Evolutionary conservation across 2,888 invertebrate species (phyloP), one percentile per base, ranked within the genome.

Genomic region (Agelastica alni): DNA sequence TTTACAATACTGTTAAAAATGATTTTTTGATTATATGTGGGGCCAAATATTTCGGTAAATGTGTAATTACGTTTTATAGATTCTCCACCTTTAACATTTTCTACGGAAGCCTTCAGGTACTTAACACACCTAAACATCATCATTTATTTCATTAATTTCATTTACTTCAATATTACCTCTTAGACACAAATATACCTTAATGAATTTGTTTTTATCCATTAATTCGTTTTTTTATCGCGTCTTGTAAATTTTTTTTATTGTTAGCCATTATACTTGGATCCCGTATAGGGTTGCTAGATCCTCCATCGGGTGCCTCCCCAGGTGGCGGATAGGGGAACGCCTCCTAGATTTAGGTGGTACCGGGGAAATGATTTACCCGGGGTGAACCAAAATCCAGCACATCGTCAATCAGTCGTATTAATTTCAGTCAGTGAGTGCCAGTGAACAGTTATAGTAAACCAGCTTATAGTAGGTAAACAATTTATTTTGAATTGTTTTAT

Each of bases 1-100:
- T 71, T 73, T 4, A 75, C 68, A 17, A 72, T 60, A 22, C 53
- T 30, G 51, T 74, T 64, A 59, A 75, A 76, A 30, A 75, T 49
- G 18, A 73, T 70, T 5, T 45, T 51, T 59, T 76, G 76, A 2
- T 47, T 64, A 0, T 64, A 43, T 7, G 60, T 46, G 6, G 69
- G 63, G 0, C 61, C 61, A 53, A 74, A 75, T 26, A 75, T 73
- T 53, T 69, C 68, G 12, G 72, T 63, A 53, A 75, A 75, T 30
- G 56, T 62, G 49, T 60, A 74, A 28, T 56, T 58, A 48, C 65
- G 69, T 17, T 42, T 64, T n/a, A 69, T 42, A 18, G 43, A 45
- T 14, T 61, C 57, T 1, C 62, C 67, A 26, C 60, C 52, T 43
- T 65, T 67, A 7, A 60, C 30, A 56, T 66, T 66, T 43, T 67